Evolutionary conservation across 2,888 invertebrate genomes (phyloP).

Genomic region (Calliopum simillimum): DNA sequence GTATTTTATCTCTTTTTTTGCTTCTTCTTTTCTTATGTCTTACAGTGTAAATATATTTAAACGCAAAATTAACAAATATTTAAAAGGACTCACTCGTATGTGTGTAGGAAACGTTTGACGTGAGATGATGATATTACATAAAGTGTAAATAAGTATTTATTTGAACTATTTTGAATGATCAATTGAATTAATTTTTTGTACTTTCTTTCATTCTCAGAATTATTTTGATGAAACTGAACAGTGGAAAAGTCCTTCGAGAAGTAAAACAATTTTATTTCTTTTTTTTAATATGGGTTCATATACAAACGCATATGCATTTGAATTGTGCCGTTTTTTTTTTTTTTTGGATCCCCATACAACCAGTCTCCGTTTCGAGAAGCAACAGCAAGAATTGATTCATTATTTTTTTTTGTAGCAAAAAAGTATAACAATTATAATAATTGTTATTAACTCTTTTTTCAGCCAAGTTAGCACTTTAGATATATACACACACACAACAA

Average conservation of each 20-base stretch:
- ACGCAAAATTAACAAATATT: not conserved
- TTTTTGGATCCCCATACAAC: too few relatives aligned
- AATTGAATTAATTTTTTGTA: not conserved
- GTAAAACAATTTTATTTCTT: not conserved
- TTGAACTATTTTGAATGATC: not conserved
- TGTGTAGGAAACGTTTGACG: conserved; percentile 2
- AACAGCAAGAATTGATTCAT: too few relatives aligned
- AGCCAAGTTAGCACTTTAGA: conserved; percentile 29
- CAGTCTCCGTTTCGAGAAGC: too few relatives aligned
- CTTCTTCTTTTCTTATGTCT: conserved; percentile 3
- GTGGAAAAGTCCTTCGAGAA: not conserved
- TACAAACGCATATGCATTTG: not conserved
- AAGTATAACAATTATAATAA: conserved; percentile 31
- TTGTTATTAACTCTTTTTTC: conserved; percentile 34
- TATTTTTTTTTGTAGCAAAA: conserved; percentile 5
- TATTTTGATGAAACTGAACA: not conserved
- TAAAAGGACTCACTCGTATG: not conserved
- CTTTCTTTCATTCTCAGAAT: conserved; percentile 16
- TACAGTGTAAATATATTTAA: conserved; percentile 22
- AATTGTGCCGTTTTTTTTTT: not conserved
- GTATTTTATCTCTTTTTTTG: conserved; percentile 15
- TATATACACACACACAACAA: not conserved
- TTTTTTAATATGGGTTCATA: conserved; percentile 4
- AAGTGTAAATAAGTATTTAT: conserved; percentile 4
- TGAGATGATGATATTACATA: not conserved